Evolutionary conservation across 2,888 invertebrate species (phyloP).

Genomic region (Pedicia rivosa): DNA sequence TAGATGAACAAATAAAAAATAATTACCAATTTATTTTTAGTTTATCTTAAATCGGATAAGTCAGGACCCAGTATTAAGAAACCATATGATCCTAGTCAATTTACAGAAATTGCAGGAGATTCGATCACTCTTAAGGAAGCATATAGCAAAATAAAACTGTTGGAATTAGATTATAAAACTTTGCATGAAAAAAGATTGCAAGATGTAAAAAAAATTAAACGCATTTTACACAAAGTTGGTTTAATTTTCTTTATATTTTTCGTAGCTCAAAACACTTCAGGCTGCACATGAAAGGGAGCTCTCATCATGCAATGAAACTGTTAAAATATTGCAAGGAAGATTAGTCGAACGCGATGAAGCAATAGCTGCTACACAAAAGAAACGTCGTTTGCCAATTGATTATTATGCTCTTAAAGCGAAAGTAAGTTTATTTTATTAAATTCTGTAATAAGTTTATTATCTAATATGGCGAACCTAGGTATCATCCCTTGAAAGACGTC

Average conservation of each 20-base stretch:
- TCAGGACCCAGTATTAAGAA: constrained; percentile 16
- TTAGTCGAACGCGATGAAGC: constrained; percentile 29
- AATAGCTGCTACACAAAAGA: constrained; percentile 24
- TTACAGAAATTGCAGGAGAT: constrained; percentile 23
- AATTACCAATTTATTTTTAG: constrained; percentile 1
- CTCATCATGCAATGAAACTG: constrained; percentile 28
- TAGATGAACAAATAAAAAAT: no score
- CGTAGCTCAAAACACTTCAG: constrained; percentile 58
- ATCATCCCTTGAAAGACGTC: constrained; percentile 28
- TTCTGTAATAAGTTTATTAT: no score
- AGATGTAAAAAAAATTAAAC: constrained; percentile 43
- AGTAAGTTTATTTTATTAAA: constrained; percentile 17
- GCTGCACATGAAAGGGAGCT: constrained; percentile 56
- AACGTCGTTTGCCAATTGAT: constrained; percentile 30
- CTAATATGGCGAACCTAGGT: no score
- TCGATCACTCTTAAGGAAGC: constrained; percentile 26
- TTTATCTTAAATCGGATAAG: constrained; percentile 13
- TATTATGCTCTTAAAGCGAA: constrained; percentile 31
- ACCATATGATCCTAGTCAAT: constrained; percentile 27
- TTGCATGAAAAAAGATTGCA: constrained; percentile 63
- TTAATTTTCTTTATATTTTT: constrained; percentile 12
- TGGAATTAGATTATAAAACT: constrained; percentile 59
- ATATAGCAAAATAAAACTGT: constrained; percentile 47
- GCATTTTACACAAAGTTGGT: background rate
- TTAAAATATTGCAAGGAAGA: constrained; percentile 28